phyloP scores from a whole-genome alignment of 2,113 vertebrate genomes.

The Alectura lathami region DNA sequence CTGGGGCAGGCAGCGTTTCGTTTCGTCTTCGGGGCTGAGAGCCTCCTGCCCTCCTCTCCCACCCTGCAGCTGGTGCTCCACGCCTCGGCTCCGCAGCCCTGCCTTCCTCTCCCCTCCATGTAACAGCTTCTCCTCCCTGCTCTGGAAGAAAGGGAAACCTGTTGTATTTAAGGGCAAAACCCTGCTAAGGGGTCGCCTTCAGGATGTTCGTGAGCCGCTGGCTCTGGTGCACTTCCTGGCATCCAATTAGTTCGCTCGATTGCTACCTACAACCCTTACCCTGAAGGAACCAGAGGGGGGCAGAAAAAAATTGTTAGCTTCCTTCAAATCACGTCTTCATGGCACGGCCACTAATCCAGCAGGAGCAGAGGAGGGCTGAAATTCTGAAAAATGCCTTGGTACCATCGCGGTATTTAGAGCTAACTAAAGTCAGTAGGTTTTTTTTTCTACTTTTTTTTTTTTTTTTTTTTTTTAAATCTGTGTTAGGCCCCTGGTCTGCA shows the following conservation, averaged over 20 bases:
- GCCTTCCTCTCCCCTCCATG: background rate
- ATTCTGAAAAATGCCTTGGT: background rate
- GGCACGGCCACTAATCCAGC: background rate
- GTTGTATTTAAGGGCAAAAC: background rate
- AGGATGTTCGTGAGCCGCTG: background rate
- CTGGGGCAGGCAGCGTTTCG: background rate
- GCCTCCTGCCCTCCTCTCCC: background rate
- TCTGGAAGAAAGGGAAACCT: background rate
- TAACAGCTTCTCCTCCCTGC: background rate
- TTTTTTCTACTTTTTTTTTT: background rate
- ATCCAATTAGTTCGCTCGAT: background rate
- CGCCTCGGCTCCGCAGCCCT: background rate
- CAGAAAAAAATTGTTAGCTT: background rate
- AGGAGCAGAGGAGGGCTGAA: background rate
- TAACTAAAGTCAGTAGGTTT: background rate
- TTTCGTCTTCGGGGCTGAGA: background rate
- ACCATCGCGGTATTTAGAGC: accelerated
- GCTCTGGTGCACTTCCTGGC: background rate
- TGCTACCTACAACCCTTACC: background rate
- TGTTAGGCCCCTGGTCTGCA: background rate
- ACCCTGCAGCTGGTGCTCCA: background rate
- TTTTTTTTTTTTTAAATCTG: background rate
- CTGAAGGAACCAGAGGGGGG: background rate
- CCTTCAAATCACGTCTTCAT: accelerated
- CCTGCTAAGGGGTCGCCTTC: background rate